These are phyloP conservation scores for Erythrocebus patas DNA, from an alignment of 2,113 vertebrate genomes.

Conservation along the genomic window DNA sequence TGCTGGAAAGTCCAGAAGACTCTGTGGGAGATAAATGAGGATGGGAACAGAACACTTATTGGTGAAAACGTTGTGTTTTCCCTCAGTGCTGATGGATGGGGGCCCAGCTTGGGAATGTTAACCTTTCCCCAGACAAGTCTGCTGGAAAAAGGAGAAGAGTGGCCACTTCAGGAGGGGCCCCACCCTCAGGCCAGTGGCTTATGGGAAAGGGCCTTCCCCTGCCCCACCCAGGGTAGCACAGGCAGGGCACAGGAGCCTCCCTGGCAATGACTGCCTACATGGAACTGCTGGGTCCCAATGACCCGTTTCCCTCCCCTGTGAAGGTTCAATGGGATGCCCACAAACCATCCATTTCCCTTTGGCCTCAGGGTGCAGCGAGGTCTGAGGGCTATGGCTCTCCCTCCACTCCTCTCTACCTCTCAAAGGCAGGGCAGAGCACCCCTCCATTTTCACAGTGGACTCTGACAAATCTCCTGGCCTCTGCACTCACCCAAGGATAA, in stretches of 20 bases:
- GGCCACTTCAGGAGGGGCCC: not conserved
- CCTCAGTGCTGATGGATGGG: constrained; percentile 42
- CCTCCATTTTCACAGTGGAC: not conserved
- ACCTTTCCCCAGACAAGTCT: constrained; percentile 55
- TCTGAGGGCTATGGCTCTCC: not conserved
- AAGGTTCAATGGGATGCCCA: not conserved
- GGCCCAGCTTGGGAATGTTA: constrained; percentile 68
- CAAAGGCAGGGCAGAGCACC: not conserved
- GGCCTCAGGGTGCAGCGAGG: not conserved
- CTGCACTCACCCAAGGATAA: not conserved
- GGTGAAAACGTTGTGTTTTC: constrained; percentile 78
- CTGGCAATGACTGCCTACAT: not conserved
- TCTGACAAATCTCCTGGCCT: not conserved
- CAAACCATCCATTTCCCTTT: not conserved
- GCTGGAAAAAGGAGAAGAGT: not conserved
- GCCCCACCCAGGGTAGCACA: not conserved
- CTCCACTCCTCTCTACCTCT: not conserved
- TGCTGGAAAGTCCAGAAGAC: constrained; percentile 62
- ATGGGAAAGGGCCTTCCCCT: not conserved
- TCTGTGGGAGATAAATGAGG: constrained; percentile 76
- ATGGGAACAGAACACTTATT: constrained; percentile 73
- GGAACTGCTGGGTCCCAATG: not conserved
- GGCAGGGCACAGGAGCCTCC: not conserved
- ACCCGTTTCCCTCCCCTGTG: not conserved
- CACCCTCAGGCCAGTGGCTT: not conserved